Conservation (phyloP, 2,888 invertebrate genomes). For the Halocaridina rubra region DNA sequence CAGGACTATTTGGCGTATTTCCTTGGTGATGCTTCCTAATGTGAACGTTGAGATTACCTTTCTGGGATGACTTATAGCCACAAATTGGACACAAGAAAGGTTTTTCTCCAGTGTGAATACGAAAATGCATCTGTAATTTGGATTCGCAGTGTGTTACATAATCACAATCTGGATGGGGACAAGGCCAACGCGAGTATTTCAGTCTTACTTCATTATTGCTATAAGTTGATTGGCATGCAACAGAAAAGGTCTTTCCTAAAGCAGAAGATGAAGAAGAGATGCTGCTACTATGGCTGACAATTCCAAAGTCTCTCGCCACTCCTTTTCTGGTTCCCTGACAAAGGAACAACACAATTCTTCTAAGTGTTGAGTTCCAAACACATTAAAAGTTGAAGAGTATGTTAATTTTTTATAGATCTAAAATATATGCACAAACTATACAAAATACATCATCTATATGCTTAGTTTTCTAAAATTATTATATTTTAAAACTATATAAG, state of each 20-base stretch:
- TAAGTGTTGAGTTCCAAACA: constrained; percentile 30
- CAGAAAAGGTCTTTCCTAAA: background rate
- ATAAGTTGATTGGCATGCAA: background rate
- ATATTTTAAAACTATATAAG: too few relatives aligned
- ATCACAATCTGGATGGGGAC: constrained; percentile 30
- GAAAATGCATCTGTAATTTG: constrained; percentile 36
- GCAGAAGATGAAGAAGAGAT: background rate
- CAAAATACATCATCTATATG: too few relatives aligned
- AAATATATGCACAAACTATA: too few relatives aligned
- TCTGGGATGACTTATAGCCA: constrained; percentile 35
- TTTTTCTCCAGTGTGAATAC: constrained; percentile 44
- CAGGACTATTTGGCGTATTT: background rate
- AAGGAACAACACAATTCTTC: constrained; percentile 54
- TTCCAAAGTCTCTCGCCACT: background rate
- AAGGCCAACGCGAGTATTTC: constrained; percentile 7
- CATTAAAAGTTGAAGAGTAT: too few relatives aligned
- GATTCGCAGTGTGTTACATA: constrained; percentile 45
- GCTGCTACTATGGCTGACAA: background rate
- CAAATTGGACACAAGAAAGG: constrained; percentile 37
- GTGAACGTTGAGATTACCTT: constrained; percentile 46
- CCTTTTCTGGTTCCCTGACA: constrained; percentile 37
- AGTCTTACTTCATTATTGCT: background rate
- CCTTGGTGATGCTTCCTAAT: constrained; percentile 29
- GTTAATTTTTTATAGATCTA: too few relatives aligned
- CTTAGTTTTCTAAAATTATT: too few relatives aligned